These are phyloP conservation scores for Amorpha juglandis DNA, from an alignment of 2,888 invertebrate genomes.

Conservation along the genomic window DNA sequence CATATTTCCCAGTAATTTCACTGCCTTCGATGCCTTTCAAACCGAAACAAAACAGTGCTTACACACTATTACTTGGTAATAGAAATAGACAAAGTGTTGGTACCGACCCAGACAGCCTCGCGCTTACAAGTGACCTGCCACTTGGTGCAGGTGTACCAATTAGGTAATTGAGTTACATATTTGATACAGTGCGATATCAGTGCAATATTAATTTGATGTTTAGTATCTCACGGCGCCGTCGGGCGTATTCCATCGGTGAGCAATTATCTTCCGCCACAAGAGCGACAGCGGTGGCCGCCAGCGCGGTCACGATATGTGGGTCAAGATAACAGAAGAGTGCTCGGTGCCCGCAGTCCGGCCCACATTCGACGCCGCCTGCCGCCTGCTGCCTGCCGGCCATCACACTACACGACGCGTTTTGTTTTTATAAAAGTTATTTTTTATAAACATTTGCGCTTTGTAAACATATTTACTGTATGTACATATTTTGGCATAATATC, in stretches of 20 bases:
- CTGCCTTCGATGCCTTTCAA: no score
- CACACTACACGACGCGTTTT: not conserved
- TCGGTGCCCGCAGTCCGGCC: slow-evolving; percentile 52
- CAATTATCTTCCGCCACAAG: slow-evolving; percentile 65
- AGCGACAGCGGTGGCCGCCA: slow-evolving; percentile 55
- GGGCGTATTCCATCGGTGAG: slow-evolving; percentile 46
- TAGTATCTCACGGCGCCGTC: not conserved
- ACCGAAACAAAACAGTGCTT: no score
- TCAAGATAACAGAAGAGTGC: slow-evolving; percentile 72
- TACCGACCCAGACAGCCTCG: no score
- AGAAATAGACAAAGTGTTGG: no score
- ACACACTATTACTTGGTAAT: no score
- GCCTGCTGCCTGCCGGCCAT: not conserved
- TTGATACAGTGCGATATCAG: not conserved
- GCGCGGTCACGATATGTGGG: slow-evolving; percentile 72
- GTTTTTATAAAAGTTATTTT: not conserved
- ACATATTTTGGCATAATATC: not conserved
- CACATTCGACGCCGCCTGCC: slow-evolving; percentile 49
- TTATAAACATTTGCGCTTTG: not conserved
- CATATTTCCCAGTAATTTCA: no score
- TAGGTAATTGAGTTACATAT: no score
- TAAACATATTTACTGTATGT: not conserved
- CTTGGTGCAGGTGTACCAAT: no score
- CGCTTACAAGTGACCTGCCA: no score
- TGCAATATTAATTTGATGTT: not conserved